Conservation (phyloP, 2,797 vertebrate genomes). For the Rhinogobio ventralis region DNA sequence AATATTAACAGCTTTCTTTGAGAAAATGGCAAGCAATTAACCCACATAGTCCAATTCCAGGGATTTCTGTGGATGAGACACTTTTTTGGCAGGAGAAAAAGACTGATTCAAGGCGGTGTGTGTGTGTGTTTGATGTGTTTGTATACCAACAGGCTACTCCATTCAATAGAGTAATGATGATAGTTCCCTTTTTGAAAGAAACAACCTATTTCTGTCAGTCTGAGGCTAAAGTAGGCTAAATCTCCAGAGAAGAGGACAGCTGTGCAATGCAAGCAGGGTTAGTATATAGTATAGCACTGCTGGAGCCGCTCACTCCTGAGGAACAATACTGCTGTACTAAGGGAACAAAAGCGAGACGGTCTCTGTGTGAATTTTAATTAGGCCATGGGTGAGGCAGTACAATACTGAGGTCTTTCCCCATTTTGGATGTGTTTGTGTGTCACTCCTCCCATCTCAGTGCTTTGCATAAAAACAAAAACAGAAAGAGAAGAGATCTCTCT, state of each 20-base stretch:
- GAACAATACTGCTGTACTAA: conserved; percentile 75
- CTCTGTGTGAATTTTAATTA: conserved; percentile 79
- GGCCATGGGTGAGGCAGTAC: conserved; percentile 74
- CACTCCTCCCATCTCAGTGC: conserved; percentile 66
- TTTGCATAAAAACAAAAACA: conserved; percentile 71
- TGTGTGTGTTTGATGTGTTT: conserved; percentile 71
- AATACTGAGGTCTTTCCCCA: conserved; percentile 75
- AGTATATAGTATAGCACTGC: conserved; percentile 69
- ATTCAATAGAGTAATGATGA: conserved; percentile 76
- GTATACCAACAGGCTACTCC: conserved; percentile 76
- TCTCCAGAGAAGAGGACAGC: conserved; percentile 76
- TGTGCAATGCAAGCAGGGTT: conserved; percentile 73
- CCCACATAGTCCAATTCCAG: conserved; percentile 77
- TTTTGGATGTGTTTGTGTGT: conserved; percentile 73
- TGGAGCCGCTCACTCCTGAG: conserved; percentile 77
- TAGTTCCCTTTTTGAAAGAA: conserved; percentile 73
- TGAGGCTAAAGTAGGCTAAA: conserved; percentile 82
- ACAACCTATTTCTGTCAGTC: conserved; percentile 87
- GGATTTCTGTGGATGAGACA: conserved; percentile 78
- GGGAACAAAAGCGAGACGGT: conserved; percentile 76
- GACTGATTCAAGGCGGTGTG: conserved; percentile 49
- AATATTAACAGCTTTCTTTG: conserved; percentile 86
- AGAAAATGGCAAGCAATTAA: conserved; percentile 84
- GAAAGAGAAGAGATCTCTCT: conserved; percentile 54
- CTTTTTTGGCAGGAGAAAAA: conserved; percentile 70